Conservation (phyloP, 1,140 invertebrate species). For the Pseudomyrmex pallidus region DNA sequence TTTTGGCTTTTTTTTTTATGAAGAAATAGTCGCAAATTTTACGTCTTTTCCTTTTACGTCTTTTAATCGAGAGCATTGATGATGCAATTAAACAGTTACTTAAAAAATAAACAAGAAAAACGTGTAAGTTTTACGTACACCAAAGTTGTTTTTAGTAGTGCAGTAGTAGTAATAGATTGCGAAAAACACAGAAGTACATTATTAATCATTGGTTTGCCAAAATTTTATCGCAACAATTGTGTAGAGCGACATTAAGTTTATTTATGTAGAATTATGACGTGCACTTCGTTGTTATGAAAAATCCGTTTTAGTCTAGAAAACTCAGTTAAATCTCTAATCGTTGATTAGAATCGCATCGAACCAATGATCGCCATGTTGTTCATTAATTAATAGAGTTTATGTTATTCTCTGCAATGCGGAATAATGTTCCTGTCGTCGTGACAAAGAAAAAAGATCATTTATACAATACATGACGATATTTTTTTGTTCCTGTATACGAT, state of each 20-base stretch:
- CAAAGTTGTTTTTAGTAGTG: slow-evolving; percentile 63
- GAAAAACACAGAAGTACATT: slow-evolving; percentile 28
- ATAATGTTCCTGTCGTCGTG: slow-evolving; percentile 71
- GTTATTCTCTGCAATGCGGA: slow-evolving; percentile 60
- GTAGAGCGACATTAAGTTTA: no score
- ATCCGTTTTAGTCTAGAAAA: not conserved
- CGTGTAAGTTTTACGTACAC: slow-evolving; percentile 58
- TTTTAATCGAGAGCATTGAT: not conserved
- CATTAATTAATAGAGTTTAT: slow-evolving; percentile 47
- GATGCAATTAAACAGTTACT: slow-evolving; percentile 40
- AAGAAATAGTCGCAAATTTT: slow-evolving; percentile 33
- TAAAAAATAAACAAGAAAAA: slow-evolving; percentile 34
- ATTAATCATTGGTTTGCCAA: slow-evolving; percentile 44
- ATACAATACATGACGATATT: slow-evolving; percentile 64
- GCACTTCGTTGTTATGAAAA: not conserved
- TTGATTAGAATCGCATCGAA: slow-evolving; percentile 44
- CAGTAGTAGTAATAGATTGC: slow-evolving; percentile 44
- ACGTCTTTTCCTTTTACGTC: not conserved
- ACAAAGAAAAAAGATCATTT: slow-evolving; percentile 52
- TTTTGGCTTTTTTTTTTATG: slow-evolving; percentile 6
- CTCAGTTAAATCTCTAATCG: not conserved
- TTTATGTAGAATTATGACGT: not conserved
- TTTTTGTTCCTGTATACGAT: slow-evolving; percentile 70
- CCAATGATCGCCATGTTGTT: slow-evolving; percentile 49
- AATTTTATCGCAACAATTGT: slow-evolving; percentile 19